phyloP scores from a whole-genome alignment of 1,140 invertebrate species.

The Oedothorax gibbosus region DNA sequence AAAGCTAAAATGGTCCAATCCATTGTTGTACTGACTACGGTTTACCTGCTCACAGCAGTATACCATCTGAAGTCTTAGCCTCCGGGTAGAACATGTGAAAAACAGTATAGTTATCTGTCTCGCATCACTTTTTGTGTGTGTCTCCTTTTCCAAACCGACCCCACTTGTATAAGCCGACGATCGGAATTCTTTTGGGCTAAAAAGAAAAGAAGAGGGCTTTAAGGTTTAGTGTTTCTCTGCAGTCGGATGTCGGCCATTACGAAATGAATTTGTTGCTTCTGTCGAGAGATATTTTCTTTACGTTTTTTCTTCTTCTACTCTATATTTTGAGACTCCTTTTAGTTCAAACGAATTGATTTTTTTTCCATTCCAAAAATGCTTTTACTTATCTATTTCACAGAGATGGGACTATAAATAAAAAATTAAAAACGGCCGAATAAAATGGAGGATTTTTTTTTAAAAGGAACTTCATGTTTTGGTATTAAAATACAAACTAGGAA shows the following conservation, averaged over 20 bases:
- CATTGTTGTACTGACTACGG: too few relatives aligned
- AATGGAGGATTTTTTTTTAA: too few relatives aligned
- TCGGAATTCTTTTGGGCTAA: constrained; percentile 3
- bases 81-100: too few relatives aligned
- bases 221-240: constrained; percentile 50
- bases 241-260: constrained; percentile 21
- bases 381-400: too few relatives aligned
- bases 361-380: not conserved
- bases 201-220: constrained; percentile 21
- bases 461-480: too few relatives aligned
- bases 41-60: too few relatives aligned
- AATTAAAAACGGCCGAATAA: too few relatives aligned
- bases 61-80: too few relatives aligned
- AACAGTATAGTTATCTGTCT: too few relatives aligned
- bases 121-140: not conserved
- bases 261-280: constrained; percentile 40
- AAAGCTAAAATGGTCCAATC: too few relatives aligned
- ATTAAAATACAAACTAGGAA: too few relatives aligned
- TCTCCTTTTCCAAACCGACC: not conserved
- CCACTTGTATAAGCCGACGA: constrained; percentile 16
- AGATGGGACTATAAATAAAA: too few relatives aligned
- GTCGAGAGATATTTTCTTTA: not conserved
- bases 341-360: constrained; percentile 1
- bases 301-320: not conserved
- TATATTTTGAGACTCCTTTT: not conserved